Evolutionary conservation across 2,888 invertebrate genomes (phyloP).

Genomic region (Tipula vernalis): DNA sequence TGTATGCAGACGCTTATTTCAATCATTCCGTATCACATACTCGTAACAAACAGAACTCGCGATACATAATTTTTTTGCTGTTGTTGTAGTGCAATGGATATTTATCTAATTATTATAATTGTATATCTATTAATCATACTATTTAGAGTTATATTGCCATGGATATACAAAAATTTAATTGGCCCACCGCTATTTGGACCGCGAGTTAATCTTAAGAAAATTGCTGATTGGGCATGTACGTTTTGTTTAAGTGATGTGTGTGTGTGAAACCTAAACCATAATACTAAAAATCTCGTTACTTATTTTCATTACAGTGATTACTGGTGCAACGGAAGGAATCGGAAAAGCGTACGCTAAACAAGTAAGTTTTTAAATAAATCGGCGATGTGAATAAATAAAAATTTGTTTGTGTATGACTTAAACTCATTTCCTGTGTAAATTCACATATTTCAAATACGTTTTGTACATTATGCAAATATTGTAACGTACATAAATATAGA

Average conservation of each 20-base stretch:
- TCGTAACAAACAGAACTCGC: not conserved
- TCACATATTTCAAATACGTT: not conserved
- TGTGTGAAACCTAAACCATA: not conserved
- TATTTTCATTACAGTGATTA: conserved; percentile 48
- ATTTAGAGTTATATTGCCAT: conserved; percentile 16
- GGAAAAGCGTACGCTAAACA: conserved; percentile 75
- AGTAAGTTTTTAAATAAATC: conserved; percentile 29
- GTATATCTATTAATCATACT: not conserved
- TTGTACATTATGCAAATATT: not conserved
- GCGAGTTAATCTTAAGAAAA: conserved; percentile 49
- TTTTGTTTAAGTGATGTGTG: conserved; percentile 19
- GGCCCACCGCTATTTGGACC: conserved; percentile 44
- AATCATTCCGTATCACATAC: not conserved
- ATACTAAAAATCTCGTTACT: conserved; percentile 22
- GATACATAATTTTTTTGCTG: not conserved
- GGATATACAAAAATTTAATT: conserved; percentile 36
- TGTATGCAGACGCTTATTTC: not conserved
- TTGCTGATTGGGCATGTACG: conserved; percentile 75
- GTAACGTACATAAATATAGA: not conserved
- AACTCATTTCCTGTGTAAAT: too few species aligned
- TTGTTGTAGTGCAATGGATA: not conserved
- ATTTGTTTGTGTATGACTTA: not conserved
- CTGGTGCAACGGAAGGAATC: conserved; percentile 81
- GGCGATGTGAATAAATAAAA: not conserved
- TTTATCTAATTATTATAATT: not conserved